Conservation (phyloP, 2,888 invertebrate species). For the Drosophila anomelani region DNA sequence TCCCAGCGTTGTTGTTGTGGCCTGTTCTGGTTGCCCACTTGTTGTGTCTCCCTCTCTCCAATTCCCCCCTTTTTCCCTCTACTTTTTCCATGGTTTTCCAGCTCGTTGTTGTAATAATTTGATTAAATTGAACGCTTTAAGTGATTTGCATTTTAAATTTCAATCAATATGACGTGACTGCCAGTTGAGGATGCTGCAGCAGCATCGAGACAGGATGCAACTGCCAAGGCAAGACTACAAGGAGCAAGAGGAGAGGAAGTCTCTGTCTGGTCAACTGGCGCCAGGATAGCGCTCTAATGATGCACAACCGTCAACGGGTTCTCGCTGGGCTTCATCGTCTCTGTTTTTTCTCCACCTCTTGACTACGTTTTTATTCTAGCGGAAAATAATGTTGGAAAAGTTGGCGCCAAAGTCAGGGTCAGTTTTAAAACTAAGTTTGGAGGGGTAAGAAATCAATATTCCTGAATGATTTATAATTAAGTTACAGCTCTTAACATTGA, state of each 20-base stretch:
- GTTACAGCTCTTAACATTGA: not conserved
- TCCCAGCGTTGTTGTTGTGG: conserved; percentile 31
- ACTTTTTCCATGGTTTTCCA: conserved; percentile 19
- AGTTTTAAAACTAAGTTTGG: conserved; percentile 4
- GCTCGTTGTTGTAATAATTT: conserved; percentile 74
- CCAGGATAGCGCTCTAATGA: conserved; percentile 61
- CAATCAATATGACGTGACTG: conserved; percentile 75
- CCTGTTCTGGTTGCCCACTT: conserved; percentile 31
- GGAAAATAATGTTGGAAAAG: conserved; percentile 43
- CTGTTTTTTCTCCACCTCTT: not conserved
- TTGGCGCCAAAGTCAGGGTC: conserved; percentile 30
- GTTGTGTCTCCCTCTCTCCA: not conserved
- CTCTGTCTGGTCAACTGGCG: conserved; percentile 48
- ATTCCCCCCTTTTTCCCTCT: not conserved
- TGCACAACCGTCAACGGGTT: conserved; percentile 53
- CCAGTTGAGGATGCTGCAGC: conserved; percentile 33
- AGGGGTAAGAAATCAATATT: not conserved
- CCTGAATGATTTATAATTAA: not conserved
- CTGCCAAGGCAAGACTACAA: conserved; percentile 1
- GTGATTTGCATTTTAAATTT: conserved; percentile 81
- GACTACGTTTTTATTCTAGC: conserved; percentile 57
- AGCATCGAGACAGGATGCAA: conserved; percentile 33
- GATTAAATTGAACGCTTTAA: conserved; percentile 81
- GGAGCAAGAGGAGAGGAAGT: conserved; percentile 31
- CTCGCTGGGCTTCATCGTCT: conserved; percentile 22